Conservation (phyloP, 2,113 vertebrate species). For the Solenodon paradoxus region DNA sequence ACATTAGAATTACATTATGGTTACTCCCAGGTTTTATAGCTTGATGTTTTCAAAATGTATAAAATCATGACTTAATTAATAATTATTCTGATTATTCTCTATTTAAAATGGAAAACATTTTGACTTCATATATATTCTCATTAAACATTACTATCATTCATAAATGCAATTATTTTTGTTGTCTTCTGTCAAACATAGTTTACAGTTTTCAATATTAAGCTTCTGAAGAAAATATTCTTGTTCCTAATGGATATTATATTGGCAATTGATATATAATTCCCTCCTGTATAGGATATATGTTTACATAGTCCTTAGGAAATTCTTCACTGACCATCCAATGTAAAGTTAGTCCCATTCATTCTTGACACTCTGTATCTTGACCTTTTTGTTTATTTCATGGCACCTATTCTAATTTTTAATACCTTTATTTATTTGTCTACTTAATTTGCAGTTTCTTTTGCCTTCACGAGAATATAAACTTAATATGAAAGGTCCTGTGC, state of each 20-base stretch:
- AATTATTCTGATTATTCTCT: background rate
- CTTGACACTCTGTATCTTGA: background rate
- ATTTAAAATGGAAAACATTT: background rate
- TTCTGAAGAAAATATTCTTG: slow-evolving; percentile 14
- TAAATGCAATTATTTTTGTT: background rate
- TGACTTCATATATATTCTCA: background rate
- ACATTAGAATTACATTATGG: background rate
- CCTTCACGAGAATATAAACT: background rate
- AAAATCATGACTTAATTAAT: background rate
- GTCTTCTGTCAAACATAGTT: background rate
- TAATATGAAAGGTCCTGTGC: background rate
- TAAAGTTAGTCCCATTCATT: background rate
- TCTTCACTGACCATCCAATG: background rate
- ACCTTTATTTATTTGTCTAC: background rate
- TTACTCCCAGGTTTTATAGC: background rate
- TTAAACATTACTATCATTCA: background rate
- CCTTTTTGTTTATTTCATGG: background rate
- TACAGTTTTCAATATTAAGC: background rate
- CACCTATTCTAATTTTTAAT: background rate
- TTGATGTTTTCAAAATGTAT: background rate
- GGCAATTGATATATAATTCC: background rate
- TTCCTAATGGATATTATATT: background rate
- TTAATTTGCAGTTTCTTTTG: background rate
- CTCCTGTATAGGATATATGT: background rate
- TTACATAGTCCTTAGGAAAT: background rate